Base-by-base conservation (phyloP, 2,888 invertebrate genomes). In the Rhogogaster chlorosoma region DNA sequence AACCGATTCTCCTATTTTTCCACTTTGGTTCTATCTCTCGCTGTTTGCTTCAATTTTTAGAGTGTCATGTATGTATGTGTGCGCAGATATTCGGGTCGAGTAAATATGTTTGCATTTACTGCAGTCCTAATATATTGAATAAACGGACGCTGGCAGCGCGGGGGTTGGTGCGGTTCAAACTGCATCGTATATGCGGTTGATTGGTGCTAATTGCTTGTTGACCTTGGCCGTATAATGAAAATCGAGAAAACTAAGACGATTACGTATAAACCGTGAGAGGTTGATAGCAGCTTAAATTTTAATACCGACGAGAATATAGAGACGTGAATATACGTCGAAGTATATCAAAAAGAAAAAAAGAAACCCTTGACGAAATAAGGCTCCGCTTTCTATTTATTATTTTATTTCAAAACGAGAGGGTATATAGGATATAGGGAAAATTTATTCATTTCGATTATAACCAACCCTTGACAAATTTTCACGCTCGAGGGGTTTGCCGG, bases 141-240 rank as follows among this genome's bases (percentile, higher is more conserved):
- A 42, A 38, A 71, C 22, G 38, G 10, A 42, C n/a, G 42, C 10
- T 22, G 2, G 15, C 2, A 45, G 12, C 45, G 45, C 45, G 45
- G 15, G 12, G 45, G 12, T 10, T 9, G 22, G 12, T 42, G 7
- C 32, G 18, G 36, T 38, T 53, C 1, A 53, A 53, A 29, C 49
- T 38, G 77, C 53, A 77, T 77, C 29, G 53, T 29, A 18, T 12
- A 61, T 61, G 26, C 45, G 32, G 77, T 77, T 77, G 26, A 77
- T 77, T 77, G 53, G 29, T 77, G 77, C 29, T 77, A 77, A 77
- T 53, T 77, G 77, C 49, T 77, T 18, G 49, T 77, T 77, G 49
- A 77, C 77, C 77, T 49, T 77, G 77, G 18, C 18, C 53, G 77
- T 77, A 77, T 53, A 77, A 77, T 32, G 29, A 32, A 53, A 77